phyloP scores from a whole-genome alignment of 2,797 vertebrate species.

The Enteromius treurensis region DNA sequence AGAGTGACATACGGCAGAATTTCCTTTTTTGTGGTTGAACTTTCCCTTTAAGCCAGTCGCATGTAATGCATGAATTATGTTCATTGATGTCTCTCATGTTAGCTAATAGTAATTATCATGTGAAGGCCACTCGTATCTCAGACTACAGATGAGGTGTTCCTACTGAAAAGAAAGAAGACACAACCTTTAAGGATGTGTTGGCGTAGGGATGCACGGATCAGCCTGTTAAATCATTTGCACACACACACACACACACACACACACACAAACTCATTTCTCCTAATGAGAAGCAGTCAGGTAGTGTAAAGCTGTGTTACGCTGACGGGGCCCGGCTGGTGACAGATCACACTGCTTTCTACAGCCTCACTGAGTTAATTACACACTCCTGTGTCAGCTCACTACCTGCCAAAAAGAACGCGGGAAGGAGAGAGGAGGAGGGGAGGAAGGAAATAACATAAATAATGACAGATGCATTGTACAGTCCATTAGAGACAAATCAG shows the following conservation, averaged over 20 bases:
- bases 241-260: background rate
- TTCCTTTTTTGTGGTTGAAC: slow-evolving; percentile 5
- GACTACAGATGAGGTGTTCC: slow-evolving; percentile 16
- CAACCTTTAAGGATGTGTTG: slow-evolving; percentile 7
- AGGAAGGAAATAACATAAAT: slow-evolving; percentile 58
- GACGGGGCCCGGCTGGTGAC: slow-evolving; percentile 63
- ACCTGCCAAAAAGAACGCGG: slow-evolving; percentile 61
- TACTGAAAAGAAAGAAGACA: slow-evolving; percentile 23
- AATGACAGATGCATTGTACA: slow-evolving; percentile 68
- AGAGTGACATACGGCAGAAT: background rate
- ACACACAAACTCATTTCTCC: background rate
- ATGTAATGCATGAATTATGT: slow-evolving; percentile 41
- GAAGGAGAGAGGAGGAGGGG: slow-evolving; percentile 52
- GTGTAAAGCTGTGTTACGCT: slow-evolving; percentile 65
- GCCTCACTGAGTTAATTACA: slow-evolving; percentile 70
- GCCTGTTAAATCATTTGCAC: slow-evolving; percentile 30
- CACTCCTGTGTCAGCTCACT: slow-evolving; percentile 62
- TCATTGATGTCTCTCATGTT: slow-evolving; percentile 37
- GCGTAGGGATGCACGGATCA: slow-evolving; percentile 5
- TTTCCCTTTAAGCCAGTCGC: slow-evolving; percentile 1
- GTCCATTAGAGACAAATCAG: slow-evolving; percentile 72
- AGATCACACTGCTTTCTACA: slow-evolving; percentile 65
- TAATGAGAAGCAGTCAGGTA: slow-evolving; percentile 52
- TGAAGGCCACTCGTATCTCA: slow-evolving; percentile 1
- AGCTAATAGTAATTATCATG: slow-evolving; percentile 34